These are phyloP conservation scores for Variabilichromis moorii DNA, from an alignment of 2,113 vertebrate species.

Conservation along the genomic window DNA sequence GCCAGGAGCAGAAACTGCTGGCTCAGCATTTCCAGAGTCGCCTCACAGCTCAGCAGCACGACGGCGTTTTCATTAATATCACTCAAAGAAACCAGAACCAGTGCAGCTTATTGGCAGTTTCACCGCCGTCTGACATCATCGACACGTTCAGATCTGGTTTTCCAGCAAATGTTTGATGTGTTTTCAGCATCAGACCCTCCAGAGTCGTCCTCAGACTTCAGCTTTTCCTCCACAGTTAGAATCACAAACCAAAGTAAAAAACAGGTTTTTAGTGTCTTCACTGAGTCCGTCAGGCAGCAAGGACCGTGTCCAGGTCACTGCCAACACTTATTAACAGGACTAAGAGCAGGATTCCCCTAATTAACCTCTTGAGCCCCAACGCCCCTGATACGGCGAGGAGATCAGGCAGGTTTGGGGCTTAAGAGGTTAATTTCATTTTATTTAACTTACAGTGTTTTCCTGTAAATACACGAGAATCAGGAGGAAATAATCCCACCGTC, in stretches of 20 bases:
- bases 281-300: neutral
- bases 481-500: neutral
- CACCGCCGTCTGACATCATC: neutral
- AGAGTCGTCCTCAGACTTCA: neutral
- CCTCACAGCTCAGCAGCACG: neutral
- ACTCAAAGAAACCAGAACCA: neutral
- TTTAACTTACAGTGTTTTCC: neutral
- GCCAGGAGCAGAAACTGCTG: neutral
- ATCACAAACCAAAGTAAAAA: neutral
- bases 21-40: slow-evolving; percentile 37
- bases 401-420: neutral
- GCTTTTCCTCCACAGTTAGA: neutral
- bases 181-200: neutral
- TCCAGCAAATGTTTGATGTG: neutral
- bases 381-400: neutral
- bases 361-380: neutral
- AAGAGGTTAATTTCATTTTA: neutral
- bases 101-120: neutral
- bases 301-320: neutral
- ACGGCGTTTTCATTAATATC: neutral
- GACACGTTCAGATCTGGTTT: neutral
- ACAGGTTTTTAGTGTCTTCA: neutral
- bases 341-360: neutral
- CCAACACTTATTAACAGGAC: neutral
- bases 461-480: neutral